These are phyloP conservation scores for Eupithecia dodoneata DNA, from an alignment of 2,888 invertebrate species.

Conservation along the genomic window DNA sequence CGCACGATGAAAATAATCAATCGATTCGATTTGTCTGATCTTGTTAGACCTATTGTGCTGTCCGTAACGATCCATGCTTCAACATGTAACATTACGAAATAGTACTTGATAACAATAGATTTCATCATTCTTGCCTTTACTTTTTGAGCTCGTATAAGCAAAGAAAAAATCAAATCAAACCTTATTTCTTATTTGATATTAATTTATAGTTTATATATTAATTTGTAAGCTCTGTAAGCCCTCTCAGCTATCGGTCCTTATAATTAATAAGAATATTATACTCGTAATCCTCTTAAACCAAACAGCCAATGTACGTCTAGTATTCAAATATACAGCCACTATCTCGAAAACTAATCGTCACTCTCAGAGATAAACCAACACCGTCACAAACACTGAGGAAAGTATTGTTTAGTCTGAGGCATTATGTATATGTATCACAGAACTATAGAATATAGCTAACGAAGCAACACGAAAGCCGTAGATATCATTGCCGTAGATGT, in stretches of 20 bases:
- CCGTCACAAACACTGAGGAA: not conserved
- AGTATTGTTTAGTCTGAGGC: conserved; percentile 8
- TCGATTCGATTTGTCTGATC: conserved; percentile 60
- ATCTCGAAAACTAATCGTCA: not conserved
- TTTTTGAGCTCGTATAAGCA: not conserved
- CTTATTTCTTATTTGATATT: no score
- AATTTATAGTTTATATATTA: no score
- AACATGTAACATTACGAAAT: conserved; percentile 30
- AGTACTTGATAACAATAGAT: conserved; percentile 33
- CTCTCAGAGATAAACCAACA: conserved; percentile 4
- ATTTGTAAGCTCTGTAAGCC: no score
- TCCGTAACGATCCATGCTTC: conserved; percentile 39
- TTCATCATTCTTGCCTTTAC: not conserved
- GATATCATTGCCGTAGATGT: conserved; percentile 55
- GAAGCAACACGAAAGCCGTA: conserved; percentile 54
- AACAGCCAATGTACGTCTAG: not conserved
- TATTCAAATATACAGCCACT: not conserved
- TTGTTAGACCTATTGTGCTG: conserved; percentile 53
- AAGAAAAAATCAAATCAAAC: no score
- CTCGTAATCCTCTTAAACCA: not conserved
- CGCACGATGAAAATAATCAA: conserved; percentile 54
- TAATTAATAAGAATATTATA: not conserved
- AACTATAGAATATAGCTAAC: conserved; percentile 38
- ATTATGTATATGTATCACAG: conserved; percentile 6
- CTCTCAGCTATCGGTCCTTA: not conserved